Conservation (phyloP, 2,888 invertebrate genomes). For the Synergus laeviventris region DNA sequence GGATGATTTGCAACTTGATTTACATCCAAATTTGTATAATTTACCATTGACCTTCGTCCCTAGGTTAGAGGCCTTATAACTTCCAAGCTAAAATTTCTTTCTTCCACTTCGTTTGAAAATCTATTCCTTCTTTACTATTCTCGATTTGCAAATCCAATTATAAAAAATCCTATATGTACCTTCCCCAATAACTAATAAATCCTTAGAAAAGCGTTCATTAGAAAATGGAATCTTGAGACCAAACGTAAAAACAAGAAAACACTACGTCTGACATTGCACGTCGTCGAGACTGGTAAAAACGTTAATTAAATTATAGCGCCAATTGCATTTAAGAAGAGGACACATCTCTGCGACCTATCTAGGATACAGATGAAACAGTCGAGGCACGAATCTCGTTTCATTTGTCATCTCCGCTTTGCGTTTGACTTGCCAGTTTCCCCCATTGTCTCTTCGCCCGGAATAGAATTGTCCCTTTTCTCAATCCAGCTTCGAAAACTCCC, state of each 20-base stretch:
- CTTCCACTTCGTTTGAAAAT: too few species aligned
- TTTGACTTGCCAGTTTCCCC: constrained; percentile 60
- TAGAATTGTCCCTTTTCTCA: constrained; percentile 12
- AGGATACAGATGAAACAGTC: constrained; percentile 50
- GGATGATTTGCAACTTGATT: too few species aligned
- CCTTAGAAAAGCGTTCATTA: constrained; percentile 1
- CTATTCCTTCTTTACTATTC: too few species aligned
- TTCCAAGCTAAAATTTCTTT: too few species aligned
- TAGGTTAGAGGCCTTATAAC: too few species aligned
- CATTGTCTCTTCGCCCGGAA: constrained; percentile 50
- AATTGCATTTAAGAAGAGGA: constrained; percentile 40
- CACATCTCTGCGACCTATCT: constrained; percentile 36
- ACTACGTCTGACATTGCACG: constrained; percentile 25
- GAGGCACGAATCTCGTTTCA: constrained; percentile 58
- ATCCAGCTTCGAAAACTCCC: background rate
- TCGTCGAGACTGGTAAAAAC: constrained; percentile 33
- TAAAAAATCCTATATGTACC: background rate
- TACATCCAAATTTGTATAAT: too few species aligned
- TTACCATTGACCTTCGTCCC: too few species aligned
- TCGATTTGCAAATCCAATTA: background rate
- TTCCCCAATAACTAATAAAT: background rate
- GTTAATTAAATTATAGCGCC: constrained; percentile 40
- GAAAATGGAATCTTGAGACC: constrained; percentile 31
- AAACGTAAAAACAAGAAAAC: constrained; percentile 6
- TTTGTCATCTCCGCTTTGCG: constrained; percentile 64